These are phyloP conservation scores for Percina caprodes DNA, from an alignment of 2,113 vertebrate species.

Conservation along the genomic window DNA sequence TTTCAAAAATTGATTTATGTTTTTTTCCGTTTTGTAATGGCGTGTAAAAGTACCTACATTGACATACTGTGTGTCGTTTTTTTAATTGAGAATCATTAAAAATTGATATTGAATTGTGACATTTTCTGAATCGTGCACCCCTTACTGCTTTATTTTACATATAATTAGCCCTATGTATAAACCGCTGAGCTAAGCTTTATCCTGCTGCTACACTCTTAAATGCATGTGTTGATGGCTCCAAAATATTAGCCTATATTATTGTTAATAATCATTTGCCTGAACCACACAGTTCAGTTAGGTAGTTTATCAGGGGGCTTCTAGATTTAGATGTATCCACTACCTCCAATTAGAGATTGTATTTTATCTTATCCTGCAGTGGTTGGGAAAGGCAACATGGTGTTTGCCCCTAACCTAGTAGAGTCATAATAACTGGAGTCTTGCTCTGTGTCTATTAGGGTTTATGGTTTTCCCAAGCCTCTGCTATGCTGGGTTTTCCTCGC, in stretches of 20 bases:
- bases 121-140: too few relatives aligned
- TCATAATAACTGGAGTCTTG: background rate
- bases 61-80: too few relatives aligned
- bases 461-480: background rate
- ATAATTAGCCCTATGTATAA: background rate
- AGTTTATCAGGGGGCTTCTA: background rate
- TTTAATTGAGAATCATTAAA: too few relatives aligned
- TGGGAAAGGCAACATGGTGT: background rate
- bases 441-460: background rate
- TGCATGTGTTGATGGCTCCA: background rate
- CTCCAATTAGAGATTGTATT: background rate
- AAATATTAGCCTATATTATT: background rate
- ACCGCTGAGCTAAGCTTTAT: background rate
- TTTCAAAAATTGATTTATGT: too few relatives aligned
- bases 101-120: too few relatives aligned
- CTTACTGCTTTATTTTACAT: background rate
- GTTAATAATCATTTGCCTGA: too few relatives aligned
- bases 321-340: background rate
- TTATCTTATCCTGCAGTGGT: background rate
- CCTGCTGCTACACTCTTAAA: background rate
- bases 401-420: background rate
- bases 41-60: too few relatives aligned
- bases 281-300: background rate
- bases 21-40: too few relatives aligned
- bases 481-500: background rate